A percentile compares a stretch with the other conserved stretches of the same genome.
Conservation (phyloP, 1,140 invertebrate species). For the Bombus breviceps region DNA sequence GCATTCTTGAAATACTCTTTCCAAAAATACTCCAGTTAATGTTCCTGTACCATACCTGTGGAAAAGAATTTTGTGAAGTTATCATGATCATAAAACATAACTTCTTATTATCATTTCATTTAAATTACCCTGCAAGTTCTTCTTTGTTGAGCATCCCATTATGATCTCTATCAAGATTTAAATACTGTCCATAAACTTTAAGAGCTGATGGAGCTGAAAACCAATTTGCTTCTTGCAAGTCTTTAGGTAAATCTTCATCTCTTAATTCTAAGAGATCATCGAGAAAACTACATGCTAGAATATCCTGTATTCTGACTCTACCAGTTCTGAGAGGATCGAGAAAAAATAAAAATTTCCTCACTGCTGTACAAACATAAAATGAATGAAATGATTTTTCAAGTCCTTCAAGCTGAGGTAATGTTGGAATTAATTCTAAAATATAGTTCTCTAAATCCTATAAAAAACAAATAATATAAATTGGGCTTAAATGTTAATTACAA, state of each 20-base stretch:
- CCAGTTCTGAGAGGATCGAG: conserved; percentile 94
- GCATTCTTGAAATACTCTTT: conserved; percentile 97
- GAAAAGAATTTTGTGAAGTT: conserved; percentile 33
- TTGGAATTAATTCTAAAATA: conserved; percentile 95
- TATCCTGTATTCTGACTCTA: conserved; percentile 94
- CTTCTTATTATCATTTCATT: conserved; percentile 3
- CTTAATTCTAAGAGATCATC: conserved; percentile 94
- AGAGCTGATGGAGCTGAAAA: conserved; percentile 96
- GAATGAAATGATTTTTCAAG: conserved; percentile 96
- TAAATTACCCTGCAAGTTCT: conserved; percentile 89
- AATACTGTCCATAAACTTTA: conserved; percentile 95
- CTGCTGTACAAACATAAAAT: conserved; percentile 98
- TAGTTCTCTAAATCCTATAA: conserved; percentile 96
- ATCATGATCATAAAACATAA: not conserved
- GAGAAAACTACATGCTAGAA: conserved; percentile 94
- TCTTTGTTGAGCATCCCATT: conserved; percentile 97
- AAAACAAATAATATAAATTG: conserved; percentile 54
- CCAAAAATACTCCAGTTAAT: conserved; percentile 95
- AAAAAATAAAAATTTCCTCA: conserved; percentile 98
- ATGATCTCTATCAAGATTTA: conserved; percentile 96
- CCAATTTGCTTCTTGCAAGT: conserved; percentile 95
- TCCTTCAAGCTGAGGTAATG: conserved; percentile 93
- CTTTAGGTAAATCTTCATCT: conserved; percentile 92
- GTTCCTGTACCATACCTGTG: conserved; percentile 94
- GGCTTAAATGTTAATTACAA: conserved; percentile 4